These are phyloP conservation scores for Atopsyche davidsoni DNA, from an alignment of 1,140 invertebrate genomes.

Conservation along the genomic window DNA sequence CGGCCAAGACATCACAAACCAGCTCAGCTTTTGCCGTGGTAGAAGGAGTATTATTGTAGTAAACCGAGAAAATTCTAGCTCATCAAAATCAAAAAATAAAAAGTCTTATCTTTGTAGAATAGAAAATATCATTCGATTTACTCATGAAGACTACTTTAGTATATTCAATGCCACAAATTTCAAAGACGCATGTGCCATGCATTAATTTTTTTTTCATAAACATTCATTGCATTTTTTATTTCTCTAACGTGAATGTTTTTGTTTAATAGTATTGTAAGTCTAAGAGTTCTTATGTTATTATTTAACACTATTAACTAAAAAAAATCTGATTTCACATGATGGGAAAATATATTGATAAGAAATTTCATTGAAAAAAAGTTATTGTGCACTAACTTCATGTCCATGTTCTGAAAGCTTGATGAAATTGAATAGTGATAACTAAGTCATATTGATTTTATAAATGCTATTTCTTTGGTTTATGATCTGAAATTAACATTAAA, in stretches of 20 bases:
- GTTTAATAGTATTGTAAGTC: not conserved
- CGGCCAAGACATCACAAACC: constrained; percentile 78
- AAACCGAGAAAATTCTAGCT: constrained; percentile 36
- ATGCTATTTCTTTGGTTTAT: too few relatives aligned
- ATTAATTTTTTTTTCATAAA: too few relatives aligned
- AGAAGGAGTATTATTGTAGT: constrained; percentile 36
- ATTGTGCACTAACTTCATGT: too few relatives aligned
- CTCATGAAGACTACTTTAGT: constrained; percentile 79
- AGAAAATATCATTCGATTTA: constrained; percentile 75
- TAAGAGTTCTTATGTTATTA: too few relatives aligned
- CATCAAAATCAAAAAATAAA: constrained; percentile 37
- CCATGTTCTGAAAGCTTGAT: too few relatives aligned
- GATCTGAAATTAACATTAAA: too few relatives aligned
- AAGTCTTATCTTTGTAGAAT: constrained; percentile 69
- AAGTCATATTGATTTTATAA: too few relatives aligned
- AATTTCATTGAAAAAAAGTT: too few relatives aligned
- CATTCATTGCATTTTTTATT: not conserved
- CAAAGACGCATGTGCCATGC: constrained; percentile 68
- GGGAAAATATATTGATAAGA: too few relatives aligned
- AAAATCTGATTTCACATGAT: too few relatives aligned
- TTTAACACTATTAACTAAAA: too few relatives aligned
- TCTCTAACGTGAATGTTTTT: not conserved
- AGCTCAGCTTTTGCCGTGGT: constrained; percentile 71
- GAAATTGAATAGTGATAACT: too few relatives aligned
- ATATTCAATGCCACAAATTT: constrained; percentile 76